Evolutionary conservation across 2,113 vertebrate genomes (phyloP).

Genomic region (Myanophis thanlyinensis): DNA sequence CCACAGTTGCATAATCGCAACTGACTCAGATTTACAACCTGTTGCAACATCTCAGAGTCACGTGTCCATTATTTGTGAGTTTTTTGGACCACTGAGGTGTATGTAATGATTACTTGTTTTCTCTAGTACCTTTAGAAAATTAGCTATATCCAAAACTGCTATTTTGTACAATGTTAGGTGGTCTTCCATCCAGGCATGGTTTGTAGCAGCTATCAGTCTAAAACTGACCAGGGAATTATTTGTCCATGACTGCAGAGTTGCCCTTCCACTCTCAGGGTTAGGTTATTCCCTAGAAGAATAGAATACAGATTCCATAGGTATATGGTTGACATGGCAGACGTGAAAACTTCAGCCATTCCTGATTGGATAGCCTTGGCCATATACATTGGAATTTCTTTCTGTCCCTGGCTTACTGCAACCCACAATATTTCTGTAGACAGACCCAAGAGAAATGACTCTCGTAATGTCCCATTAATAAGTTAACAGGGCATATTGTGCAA

Average conservation of each 20-base stretch:
- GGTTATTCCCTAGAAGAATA: not conserved
- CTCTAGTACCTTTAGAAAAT: not conserved
- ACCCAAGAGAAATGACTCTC: not conserved
- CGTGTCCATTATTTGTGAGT: not conserved
- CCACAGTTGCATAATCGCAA: not conserved
- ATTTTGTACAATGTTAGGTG: not conserved
- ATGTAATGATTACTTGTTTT: not conserved
- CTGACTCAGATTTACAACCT: not conserved
- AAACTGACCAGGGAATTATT: not conserved
- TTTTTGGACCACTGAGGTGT: too few species aligned
- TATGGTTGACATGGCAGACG: not conserved
- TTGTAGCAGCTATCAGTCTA: not conserved
- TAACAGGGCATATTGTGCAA: not conserved
- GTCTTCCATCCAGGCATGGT: not conserved
- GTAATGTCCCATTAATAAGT: not conserved
- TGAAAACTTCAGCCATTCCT: not conserved
- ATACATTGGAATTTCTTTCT: not conserved
- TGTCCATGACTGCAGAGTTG: not conserved
- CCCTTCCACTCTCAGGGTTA: too few species aligned
- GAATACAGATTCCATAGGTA: not conserved
- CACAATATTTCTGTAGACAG: not conserved
- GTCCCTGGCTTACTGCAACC: not conserved
- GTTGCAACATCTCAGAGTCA: not conserved
- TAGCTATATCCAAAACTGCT: not conserved
- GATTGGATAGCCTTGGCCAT: not conserved